Conservation (phyloP, 1,140 invertebrate genomes). For the Meteorus sp. region DNA sequence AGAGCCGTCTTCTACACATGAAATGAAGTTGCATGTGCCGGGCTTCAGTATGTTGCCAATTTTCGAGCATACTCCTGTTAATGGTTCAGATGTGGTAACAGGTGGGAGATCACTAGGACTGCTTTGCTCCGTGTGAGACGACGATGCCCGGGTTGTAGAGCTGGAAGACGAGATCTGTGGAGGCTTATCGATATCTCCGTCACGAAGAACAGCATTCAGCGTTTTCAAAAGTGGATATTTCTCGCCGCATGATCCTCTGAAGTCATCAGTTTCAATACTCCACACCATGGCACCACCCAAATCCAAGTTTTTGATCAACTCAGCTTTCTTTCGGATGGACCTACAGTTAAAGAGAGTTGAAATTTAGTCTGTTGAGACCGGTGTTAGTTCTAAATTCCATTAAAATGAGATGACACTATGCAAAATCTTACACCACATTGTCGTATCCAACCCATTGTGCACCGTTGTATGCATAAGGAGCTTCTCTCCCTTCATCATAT, state of each 20-base stretch:
- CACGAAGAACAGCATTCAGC: conserved; percentile 56
- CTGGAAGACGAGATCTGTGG: too few species aligned
- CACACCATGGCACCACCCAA: conserved; percentile 73
- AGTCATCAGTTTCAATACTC: conserved; percentile 77
- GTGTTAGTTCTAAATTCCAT: conserved; percentile 50
- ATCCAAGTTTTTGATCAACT: conserved; percentile 37
- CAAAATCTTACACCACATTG: conserved; percentile 62
- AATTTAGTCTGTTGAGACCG: conserved; percentile 52
- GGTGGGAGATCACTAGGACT: too few species aligned
- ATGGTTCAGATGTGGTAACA: too few species aligned
- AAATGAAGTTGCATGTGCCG: too few species aligned
- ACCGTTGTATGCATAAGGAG: conserved; percentile 70
- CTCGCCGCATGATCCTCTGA: conserved; percentile 64
- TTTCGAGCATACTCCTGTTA: too few species aligned
- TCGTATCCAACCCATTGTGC: conserved; percentile 85
- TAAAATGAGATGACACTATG: too few species aligned
- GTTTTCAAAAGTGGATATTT: conserved; percentile 64
- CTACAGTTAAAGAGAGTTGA: background rate
- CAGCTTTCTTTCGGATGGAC: conserved; percentile 20
- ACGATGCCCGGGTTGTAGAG: too few species aligned
- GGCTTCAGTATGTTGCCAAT: too few species aligned
- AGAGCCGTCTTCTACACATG: too few species aligned
- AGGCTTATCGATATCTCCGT: background rate
- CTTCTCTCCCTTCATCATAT: background rate
- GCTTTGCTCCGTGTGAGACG: too few species aligned